Conservation (phyloP, 35 echinoderm and acorn worm species). For the Acanthaster planci region DNA sequence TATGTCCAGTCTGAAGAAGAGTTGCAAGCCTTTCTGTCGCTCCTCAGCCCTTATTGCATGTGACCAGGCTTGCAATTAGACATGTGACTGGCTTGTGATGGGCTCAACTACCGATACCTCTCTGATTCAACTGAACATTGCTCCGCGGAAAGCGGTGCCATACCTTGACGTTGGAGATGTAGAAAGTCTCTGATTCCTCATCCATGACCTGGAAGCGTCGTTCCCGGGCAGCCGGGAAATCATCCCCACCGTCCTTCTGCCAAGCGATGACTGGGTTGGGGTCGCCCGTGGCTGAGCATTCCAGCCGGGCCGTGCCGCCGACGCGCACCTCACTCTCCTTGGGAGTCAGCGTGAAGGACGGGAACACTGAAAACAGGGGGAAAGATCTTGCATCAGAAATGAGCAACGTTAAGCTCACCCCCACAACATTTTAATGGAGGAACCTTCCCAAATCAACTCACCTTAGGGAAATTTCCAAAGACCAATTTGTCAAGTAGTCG, state of each 20-base stretch:
- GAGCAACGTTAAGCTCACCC: background rate
- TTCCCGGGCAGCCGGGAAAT: constrained; percentile 90
- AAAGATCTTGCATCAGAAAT: constrained; percentile 3
- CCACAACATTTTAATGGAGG: background rate
- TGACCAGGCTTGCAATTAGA: too few relatives aligned
- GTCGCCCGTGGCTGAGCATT: constrained; percentile 83
- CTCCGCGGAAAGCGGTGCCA: constrained; percentile 75
- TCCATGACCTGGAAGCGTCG: constrained; percentile 77
- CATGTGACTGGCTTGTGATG: too few relatives aligned
- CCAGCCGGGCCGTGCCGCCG: constrained; percentile 54
- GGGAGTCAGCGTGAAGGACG: constrained; percentile 78
- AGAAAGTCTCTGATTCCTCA: constrained; percentile 72
- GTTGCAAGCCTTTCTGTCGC: too few relatives aligned
- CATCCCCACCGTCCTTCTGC: constrained; percentile 89
- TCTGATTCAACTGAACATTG: too few relatives aligned
- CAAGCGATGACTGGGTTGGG: constrained; percentile 90
- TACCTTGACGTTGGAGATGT: constrained; percentile 71
- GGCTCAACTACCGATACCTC: too few relatives aligned
- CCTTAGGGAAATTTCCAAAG: too few relatives aligned
- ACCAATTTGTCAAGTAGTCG: too few relatives aligned
- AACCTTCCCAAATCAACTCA: too few relatives aligned
- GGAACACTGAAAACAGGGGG: constrained; percentile 78
- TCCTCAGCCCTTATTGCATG: too few relatives aligned
- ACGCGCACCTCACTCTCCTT: constrained; percentile 58
- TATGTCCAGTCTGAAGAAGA: too few relatives aligned